Conservation (phyloP, 2,113 vertebrate species). For the Nibea albiflora region DNA sequence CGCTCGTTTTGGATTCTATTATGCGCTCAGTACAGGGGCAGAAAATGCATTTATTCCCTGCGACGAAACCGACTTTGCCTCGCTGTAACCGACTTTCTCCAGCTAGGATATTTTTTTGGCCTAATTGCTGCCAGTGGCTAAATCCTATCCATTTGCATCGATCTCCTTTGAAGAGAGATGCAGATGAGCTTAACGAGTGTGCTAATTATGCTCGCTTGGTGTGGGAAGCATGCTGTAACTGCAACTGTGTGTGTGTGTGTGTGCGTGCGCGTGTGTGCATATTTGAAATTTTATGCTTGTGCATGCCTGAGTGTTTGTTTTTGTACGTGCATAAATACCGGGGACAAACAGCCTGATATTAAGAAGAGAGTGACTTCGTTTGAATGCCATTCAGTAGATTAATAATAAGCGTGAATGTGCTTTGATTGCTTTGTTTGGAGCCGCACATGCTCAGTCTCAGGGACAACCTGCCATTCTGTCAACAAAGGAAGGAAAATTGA, state of each 20-base stretch:
- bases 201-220: constrained; percentile 78
- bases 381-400: constrained; percentile 17
- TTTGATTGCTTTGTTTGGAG: constrained; percentile 6
- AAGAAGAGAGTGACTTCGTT: neutral
- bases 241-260: constrained; percentile 28
- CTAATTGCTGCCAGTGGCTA: constrained; percentile 82
- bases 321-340: constrained; percentile 12
- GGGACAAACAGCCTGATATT: constrained; percentile 52
- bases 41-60: constrained; percentile 47
- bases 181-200: constrained; percentile 85
- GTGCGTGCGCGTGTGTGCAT: neutral
- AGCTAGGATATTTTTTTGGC: constrained; percentile 63
- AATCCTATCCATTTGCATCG: constrained; percentile 84
- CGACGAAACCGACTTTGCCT: constrained; percentile 59
- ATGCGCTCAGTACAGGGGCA: constrained; percentile 15
- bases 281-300: constrained; percentile 23
- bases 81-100: constrained; percentile 50
- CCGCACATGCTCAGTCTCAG: neutral
- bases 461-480: neutral
- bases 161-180: constrained; percentile 84
- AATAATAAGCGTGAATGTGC: constrained; percentile 17
- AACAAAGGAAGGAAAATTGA: neutral
- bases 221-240: constrained; percentile 66
- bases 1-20: constrained; percentile 37
- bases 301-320: constrained; percentile 45